Evolutionary conservation across 2,797 vertebrate species (phyloP), one percentile per base, ranked within the genome.

Genomic region (Tapera naevia): DNA sequence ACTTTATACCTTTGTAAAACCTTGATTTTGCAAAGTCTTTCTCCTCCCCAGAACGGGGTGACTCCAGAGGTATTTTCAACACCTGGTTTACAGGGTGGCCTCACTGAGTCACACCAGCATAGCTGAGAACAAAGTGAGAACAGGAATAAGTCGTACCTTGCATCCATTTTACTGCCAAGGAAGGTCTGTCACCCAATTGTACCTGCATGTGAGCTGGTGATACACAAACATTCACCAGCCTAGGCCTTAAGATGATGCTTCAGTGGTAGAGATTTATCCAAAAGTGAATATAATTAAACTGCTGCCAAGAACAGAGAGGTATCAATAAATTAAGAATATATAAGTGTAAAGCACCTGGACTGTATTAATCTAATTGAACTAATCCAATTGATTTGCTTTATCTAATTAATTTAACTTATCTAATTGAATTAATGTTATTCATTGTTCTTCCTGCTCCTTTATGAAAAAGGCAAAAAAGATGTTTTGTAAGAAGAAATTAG

Each of bases 301-400:
- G 32, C 72, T 92, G 30, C 7, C 27, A 65, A 83, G 75, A 91
- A 78, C 14, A 83, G 57, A 53, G 28, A 21, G 1, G 71, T 61
- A 83, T 86, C 45, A 33, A 43, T 91, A 74, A n/a, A n/a, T n/a
- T n/a, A n/a, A n/a, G n/a, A 54, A 61, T 65, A 80, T 58, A 13
- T 51, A 85, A 43, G 35, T 62, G 37, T 24, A 37, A 27, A 91
- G 46, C 48, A 86, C 70, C 37, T 91, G 66, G 65, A 48, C 25
- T 88, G n/a, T 86, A 72, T 81, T 81, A 72, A 28, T 74, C 50
- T 96, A 89, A 89, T 94, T 86, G 46, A 86, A 83, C 35, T 84
- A 83, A 90, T 72, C 28, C 43, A 74, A 80, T 69, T 81, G 27
- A 92, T 80, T 88, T 13, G 54, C 72, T 86, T 89, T 78, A 81